Evolutionary conservation across 2,797 vertebrate genomes (phyloP), one percentile per base, ranked within the genome.

Genomic region (Brotogeris chrysoptera): DNA sequence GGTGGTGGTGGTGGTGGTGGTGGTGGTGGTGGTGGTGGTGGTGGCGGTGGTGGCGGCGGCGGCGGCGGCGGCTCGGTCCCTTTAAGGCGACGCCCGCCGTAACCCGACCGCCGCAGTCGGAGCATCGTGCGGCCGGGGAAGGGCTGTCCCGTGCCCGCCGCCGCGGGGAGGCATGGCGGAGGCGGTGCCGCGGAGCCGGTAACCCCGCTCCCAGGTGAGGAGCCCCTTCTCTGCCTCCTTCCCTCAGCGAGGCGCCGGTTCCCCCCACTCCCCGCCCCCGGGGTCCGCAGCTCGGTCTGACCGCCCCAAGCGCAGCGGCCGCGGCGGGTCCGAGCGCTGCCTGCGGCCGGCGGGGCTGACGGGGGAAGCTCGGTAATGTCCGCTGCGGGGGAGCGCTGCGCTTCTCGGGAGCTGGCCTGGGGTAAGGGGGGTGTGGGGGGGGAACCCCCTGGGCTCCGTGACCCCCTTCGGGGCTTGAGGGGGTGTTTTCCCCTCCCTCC

Each of bases 41-140:
- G n/a, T n/a, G n/a, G n/a, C n/a, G n/a, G n/a, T n/a, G n/a, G n/a
- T n/a, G n/a, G n/a, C n/a, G 44, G 71, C 55, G 78, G 65, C 36
- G 69, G 65, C 41, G 38, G 44, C 65, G 38, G 44, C 65, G 65
- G 52, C 28, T 92, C 91, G 88, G 65, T 38, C 79, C 85, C 85
- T 92, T 96, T 88, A 92, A 92, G 90, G 50, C 69, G 65, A 16
- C 83, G 85, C 49, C 94, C 59, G 97, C 95, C 86, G 96, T 90
- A 97, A 97, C 94, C 90, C 79, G 96, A 97, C 43, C 96, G 93
- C 82, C 28, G 95, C 95, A 89, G 95, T 73, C 70, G 47, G 85
- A 86, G 95, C 90, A 83, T 88, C 91, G 70, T 57, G 80, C 16
- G 50, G 63, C 47, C 27, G 34, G 30, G 69, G 69, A 36, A 60